A percentile compares a stretch with the other conserved stretches of the same genome.
These are phyloP conservation scores for Gobius niger DNA, from an alignment of 2,113 vertebrate genomes.

Conservation along the genomic window DNA sequence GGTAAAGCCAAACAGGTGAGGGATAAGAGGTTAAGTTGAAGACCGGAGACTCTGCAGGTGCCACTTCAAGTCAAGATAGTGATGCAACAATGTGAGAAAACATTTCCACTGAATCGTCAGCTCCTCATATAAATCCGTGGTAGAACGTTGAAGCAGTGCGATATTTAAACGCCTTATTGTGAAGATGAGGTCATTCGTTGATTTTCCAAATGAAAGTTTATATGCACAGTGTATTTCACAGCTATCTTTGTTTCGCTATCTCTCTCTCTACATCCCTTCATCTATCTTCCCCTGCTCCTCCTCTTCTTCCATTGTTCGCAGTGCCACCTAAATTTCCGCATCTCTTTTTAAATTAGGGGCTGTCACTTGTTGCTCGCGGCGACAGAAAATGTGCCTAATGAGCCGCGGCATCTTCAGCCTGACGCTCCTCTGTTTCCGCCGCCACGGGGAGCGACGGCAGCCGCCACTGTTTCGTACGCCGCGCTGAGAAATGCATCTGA, in stretches of 20 bases:
- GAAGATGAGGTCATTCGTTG: too few species aligned
- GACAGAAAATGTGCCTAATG: conserved; percentile 61
- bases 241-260: background rate
- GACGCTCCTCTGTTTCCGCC: conserved; percentile 54
- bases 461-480: background rate
- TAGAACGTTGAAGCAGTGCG: too few species aligned
- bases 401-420: conserved; percentile 64
- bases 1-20: too few species aligned
- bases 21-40: too few species aligned
- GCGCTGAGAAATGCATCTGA: too few species aligned
- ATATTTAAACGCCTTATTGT: too few species aligned
- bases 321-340: conserved; percentile 73
- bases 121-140: too few species aligned
- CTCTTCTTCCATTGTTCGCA: conserved; percentile 52
- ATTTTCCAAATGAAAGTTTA: too few species aligned
- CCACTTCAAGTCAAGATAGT: too few species aligned
- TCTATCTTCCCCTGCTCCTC: background rate
- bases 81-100: too few species aligned
- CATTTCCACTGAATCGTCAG: too few species aligned
- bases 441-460: background rate
- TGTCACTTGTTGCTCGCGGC: conserved; percentile 67
- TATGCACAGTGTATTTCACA: background rate
- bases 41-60: too few species aligned
- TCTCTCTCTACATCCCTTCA: background rate
- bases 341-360: conserved; percentile 66